Percentiles rank a stretch among this genome's conserved stretches.
Evolutionary conservation across 2,797 vertebrate species (phyloP).

Genomic region (Myoxocephalus aenaeus): DNA sequence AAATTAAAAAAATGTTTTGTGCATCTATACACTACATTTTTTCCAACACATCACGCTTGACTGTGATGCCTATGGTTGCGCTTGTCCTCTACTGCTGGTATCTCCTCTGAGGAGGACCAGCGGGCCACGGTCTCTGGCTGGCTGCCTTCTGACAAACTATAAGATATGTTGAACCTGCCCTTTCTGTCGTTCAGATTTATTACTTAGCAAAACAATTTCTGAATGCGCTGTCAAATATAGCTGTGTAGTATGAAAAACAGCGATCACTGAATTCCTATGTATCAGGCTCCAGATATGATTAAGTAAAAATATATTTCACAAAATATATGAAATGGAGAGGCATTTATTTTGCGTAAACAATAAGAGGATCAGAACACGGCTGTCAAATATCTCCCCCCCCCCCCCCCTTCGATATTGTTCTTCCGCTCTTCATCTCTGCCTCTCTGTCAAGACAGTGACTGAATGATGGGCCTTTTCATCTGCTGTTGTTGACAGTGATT

Average conservation of each 20-base stretch:
- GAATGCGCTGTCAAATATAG: conserved; percentile 61
- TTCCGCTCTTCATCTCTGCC: conserved; percentile 13
- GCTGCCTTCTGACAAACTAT: conserved; percentile 49
- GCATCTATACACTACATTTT: conserved; percentile 35
- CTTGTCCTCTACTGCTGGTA: conserved; percentile 54
- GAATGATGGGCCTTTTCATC: conserved; percentile 46
- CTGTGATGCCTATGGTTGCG: conserved; percentile 33
- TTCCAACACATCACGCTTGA: conserved; percentile 63
- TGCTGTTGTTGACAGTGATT: conserved; percentile 57
- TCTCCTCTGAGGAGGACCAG: conserved; percentile 56
- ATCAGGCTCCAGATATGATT: conserved; percentile 31
- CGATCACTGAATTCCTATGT: conserved; percentile 20
- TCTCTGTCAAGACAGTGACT: conserved; percentile 42
- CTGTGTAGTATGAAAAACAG: conserved; percentile 42
- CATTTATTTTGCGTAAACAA: conserved; percentile 60
- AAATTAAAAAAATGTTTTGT: conserved; percentile 33
- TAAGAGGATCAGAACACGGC: conserved; percentile 19
- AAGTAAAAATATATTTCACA: background rate
- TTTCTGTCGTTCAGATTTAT: conserved; percentile 66
- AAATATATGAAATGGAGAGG: conserved; percentile 5
- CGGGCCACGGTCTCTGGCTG: conserved; percentile 33
- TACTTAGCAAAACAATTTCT: conserved; percentile 42
- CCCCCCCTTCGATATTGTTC: conserved; percentile 27
- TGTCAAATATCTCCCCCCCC: conserved; percentile 34
- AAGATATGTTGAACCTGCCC: conserved; percentile 55